Percentiles rank a stretch among this genome's conserved stretches.
phyloP scores from a whole-genome alignment of 2,113 vertebrate species.

The Indri indri region DNA sequence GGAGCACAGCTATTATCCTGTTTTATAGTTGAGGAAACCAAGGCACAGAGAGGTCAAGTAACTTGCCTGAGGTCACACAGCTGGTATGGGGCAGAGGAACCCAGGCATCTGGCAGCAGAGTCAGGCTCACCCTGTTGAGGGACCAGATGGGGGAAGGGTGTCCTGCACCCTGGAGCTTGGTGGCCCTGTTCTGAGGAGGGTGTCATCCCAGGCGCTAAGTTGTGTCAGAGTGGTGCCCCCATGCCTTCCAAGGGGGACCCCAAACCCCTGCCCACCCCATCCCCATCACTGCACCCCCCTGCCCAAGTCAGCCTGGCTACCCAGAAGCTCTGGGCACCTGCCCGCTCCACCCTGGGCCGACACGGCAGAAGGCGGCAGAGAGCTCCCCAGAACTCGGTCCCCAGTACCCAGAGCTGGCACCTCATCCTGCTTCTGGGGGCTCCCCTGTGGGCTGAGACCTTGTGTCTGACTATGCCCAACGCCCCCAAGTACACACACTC shows the following conservation, averaged over 20 bases:
- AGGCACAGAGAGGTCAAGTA: neutral
- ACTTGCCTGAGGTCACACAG: neutral
- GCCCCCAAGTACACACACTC: neutral
- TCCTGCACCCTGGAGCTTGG: neutral
- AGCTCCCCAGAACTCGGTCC: rapidly evolving
- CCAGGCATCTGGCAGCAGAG: neutral
- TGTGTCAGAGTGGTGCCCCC: neutral
- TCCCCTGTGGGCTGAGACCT: neutral
- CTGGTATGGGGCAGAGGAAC: neutral
- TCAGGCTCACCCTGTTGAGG: neutral
- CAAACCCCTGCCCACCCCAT: neutral
- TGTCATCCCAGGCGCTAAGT: neutral
- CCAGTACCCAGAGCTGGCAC: too few species aligned
- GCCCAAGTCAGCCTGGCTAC: neutral
- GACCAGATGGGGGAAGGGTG: neutral
- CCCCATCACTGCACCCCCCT: too few species aligned
- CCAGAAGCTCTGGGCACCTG: rapidly evolving
- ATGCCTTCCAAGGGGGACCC: neutral
- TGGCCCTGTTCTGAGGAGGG: neutral
- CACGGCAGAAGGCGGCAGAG: neutral
- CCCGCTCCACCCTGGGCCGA: neutral
- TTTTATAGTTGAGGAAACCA: rapidly evolving
- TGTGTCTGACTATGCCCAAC: too few species aligned
- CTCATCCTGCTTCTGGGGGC: neutral
- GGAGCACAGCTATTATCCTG: rapidly evolving